Evolutionary conservation across 2,113 vertebrate genomes (phyloP).

Genomic region (Hylia prasina): DNA sequence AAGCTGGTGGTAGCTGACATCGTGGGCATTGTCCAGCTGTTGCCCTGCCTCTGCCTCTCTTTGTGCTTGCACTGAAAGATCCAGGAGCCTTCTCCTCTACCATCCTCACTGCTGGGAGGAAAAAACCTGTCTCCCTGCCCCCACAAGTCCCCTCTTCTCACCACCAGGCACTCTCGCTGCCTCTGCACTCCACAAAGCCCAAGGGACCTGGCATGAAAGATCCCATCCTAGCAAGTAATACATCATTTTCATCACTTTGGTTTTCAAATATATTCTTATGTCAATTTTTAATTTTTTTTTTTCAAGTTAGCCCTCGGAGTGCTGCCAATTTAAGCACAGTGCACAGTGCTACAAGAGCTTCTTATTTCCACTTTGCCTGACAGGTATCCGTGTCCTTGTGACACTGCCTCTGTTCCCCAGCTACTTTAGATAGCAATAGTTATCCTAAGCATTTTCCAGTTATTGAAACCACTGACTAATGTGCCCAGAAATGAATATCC

Average conservation of each 20-base stretch:
- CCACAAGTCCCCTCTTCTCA: not conserved
- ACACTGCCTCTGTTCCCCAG: not conserved
- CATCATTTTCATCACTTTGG: not conserved
- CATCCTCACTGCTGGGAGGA: not conserved
- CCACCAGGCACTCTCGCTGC: not conserved
- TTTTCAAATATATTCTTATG: constrained; percentile 8
- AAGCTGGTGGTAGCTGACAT: not conserved
- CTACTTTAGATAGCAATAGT: not conserved
- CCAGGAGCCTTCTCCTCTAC: not conserved
- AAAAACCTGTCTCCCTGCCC: not conserved
- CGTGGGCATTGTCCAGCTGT: not conserved
- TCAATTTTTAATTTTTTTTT: not conserved
- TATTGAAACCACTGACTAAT: constrained; percentile 13
- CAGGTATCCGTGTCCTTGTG: not conserved
- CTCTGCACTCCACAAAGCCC: not conserved
- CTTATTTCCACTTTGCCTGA: constrained; percentile 38
- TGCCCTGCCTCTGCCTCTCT: not conserved
- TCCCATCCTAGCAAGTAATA: not conserved
- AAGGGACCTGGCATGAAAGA: not conserved
- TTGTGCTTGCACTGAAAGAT: not conserved
- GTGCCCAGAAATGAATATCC: not conserved
- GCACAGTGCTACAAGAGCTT: not conserved
- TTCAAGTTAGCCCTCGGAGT: not conserved
- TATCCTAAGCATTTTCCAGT: not conserved
- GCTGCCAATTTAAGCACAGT: not conserved